A percentile compares a stretch with the other conserved stretches of the same genome.
Evolutionary conservation across 2,113 vertebrate genomes (phyloP).

Genomic region (Corythornis madagascariensis): DNA sequence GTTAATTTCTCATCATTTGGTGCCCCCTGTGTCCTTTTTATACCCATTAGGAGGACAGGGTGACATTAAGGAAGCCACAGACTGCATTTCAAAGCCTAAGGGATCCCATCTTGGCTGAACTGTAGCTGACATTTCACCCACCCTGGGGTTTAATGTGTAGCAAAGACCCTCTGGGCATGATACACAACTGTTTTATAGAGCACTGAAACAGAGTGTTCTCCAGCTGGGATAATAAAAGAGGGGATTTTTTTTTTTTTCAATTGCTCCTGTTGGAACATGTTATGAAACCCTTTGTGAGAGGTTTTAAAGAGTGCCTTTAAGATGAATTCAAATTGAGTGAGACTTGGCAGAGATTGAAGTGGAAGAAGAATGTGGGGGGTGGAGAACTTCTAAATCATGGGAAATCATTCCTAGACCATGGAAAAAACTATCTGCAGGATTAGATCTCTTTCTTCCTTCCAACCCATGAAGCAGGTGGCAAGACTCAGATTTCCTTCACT

Average conservation of each 20-base stretch:
- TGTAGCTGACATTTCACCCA: constrained; percentile 60
- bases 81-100: constrained; percentile 31
- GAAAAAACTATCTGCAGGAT: background rate
- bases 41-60: constrained; percentile 11
- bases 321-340: constrained; percentile 38
- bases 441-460: background rate
- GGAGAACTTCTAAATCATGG: background rate
- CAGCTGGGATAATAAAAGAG: constrained; percentile 45
- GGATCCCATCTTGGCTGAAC: constrained; percentile 36
- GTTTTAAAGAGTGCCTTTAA: constrained; percentile 44
- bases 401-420: background rate
- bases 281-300: constrained; percentile 28
- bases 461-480: background rate
- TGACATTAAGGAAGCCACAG: constrained; percentile 28
- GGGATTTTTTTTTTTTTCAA: background rate
- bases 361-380: background rate
- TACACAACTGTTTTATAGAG: constrained; percentile 11
- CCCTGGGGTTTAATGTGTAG: constrained; percentile 27
- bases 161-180: constrained; percentile 40
- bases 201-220: constrained; percentile 36
- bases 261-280: constrained; percentile 6
- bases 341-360: constrained; percentile 7
- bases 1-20: constrained; percentile 36
- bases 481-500: background rate
- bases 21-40: constrained; percentile 26